Evolutionary conservation across 2,888 invertebrate genomes (phyloP), one percentile per base, ranked within the genome.

Genomic region (Eudasyphora cyanicolor): DNA sequence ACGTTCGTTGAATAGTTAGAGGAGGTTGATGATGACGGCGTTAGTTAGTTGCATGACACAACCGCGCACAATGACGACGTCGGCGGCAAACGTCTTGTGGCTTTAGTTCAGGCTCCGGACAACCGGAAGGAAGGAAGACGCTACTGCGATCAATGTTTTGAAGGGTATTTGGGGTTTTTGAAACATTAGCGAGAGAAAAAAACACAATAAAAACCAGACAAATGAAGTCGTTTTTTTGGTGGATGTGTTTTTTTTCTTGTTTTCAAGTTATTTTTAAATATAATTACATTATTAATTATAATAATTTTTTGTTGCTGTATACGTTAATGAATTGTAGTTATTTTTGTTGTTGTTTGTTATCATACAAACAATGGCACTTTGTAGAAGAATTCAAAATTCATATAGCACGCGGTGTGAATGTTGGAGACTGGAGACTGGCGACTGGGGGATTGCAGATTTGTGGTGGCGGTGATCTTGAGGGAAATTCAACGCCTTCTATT

Each of bases 311-410:
- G 57, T 32, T 17, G 32, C 38, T 64, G 38, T 64, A 4, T n/a
- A n/a, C n/a, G n/a, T n/a, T n/a, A n/a, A n/a, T n/a, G n/a, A n/a
- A n/a, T n/a, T 62, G 24, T 38, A n/a, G 38, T 67, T n/a, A n/a
- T n/a, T n/a, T n/a, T n/a, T 67, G 19, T 62, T 29, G 60, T 2
- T 17, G 27, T 64, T 38, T 8, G 19, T 64, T 64, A 35, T 64
- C 19, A 64, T 64, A 38, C 17, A 67, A 64, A 75, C 17, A 77
- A 81, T 81, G 84, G 81, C 84, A 84, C 84, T 79, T 84, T 77
- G 29, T 69, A n/a, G 78, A 73, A 69, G 78, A 83, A 83, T 75
- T 70, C 21, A 73, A 21, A 32, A 10, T 42, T 7, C 4, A n/a
- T n/a, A 32, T 19, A 24, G 62, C 67, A 24, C 24, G 17, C 62